Conservation (phyloP, 2,113 vertebrate genomes). For the Microcebus lehilahytsara region DNA sequence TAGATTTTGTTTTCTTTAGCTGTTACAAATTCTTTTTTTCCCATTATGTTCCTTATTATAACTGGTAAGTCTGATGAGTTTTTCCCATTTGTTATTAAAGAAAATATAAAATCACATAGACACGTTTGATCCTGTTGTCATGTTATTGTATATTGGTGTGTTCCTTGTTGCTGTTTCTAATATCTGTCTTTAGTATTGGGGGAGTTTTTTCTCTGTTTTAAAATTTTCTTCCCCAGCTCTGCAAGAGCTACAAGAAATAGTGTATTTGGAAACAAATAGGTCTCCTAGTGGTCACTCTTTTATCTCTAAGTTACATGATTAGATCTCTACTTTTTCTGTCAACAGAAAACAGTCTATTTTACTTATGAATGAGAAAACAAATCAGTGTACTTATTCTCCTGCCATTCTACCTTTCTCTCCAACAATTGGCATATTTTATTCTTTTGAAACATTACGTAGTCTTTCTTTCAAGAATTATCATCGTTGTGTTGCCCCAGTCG, state of each 20-base stretch:
- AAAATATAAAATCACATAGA: not conserved
- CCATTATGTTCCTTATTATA: not conserved
- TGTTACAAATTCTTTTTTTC: not conserved
- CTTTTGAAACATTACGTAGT: not conserved
- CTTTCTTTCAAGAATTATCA: not conserved
- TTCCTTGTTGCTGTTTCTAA: not conserved
- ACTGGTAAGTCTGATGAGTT: not conserved
- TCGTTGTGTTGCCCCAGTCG: not conserved
- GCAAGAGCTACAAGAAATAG: not conserved
- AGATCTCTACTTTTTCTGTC: not conserved
- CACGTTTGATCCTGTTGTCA: not conserved
- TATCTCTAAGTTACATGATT: not conserved
- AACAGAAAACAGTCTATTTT: not conserved
- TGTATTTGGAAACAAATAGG: not conserved
- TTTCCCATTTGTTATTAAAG: not conserved
- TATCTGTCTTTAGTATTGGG: not conserved
- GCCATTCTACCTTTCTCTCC: too few relatives aligned
- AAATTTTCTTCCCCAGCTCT: not conserved
- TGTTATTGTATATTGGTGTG: not conserved
- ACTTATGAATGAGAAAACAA: not conserved
- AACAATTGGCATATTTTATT: not conserved
- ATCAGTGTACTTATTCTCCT: not conserved
- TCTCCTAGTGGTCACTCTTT: not conserved
- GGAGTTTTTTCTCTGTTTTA: not conserved
- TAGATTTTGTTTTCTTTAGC: not conserved